phyloP scores from a whole-genome alignment of 2,113 vertebrate genomes.

The Campylomormyrus tamandua region DNA sequence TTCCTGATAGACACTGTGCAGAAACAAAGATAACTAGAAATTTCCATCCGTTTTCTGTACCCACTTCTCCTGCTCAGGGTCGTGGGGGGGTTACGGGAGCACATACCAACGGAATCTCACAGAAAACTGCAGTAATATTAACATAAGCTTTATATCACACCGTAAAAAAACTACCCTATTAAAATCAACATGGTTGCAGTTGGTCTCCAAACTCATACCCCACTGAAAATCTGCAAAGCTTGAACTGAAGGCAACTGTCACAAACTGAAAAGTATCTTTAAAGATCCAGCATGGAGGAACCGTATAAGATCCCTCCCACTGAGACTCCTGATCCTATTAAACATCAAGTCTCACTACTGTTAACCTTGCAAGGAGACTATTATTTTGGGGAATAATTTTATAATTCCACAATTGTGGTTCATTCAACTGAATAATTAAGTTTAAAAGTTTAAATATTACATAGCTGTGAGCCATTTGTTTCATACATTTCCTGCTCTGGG shows the following conservation, averaged over 20 bases:
- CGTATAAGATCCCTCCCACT: background rate
- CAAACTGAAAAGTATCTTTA: background rate
- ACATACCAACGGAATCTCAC: background rate
- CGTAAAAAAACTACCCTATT: background rate
- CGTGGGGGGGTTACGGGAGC: no score
- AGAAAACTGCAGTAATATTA: background rate
- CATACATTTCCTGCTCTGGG: background rate
- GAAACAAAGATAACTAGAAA: background rate
- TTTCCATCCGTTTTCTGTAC: background rate
- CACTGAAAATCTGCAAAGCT: background rate
- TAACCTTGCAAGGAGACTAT: background rate
- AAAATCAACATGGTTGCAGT: background rate
- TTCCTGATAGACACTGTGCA: background rate
- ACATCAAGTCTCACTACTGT: background rate
- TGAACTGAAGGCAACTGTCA: background rate
- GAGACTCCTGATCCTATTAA: background rate
- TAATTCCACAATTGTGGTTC: background rate
- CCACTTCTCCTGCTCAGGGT: background rate
- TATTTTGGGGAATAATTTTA: background rate
- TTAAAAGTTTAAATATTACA: constrained; percentile 6
- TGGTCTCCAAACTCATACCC: background rate
- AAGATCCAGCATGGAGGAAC: background rate
- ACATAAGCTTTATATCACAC: background rate
- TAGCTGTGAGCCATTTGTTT: background rate
- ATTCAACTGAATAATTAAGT: constrained; percentile 5